Evolutionary conservation across 2,113 vertebrate species (phyloP).

Genomic region (Oryzias celebensis): DNA sequence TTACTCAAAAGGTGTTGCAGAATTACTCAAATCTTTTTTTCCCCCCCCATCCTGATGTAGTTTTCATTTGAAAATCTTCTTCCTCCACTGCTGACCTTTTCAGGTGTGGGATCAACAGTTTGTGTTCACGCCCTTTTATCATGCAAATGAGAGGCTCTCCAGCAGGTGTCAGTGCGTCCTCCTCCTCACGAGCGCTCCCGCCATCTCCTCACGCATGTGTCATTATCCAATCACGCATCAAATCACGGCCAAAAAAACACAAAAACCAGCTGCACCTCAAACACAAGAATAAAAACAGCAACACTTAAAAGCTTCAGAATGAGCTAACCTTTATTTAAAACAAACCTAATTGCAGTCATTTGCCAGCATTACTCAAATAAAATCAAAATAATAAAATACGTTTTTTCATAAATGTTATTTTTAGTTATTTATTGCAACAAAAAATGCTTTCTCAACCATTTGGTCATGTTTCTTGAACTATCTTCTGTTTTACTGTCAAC

Average conservation of each 20-base stretch:
- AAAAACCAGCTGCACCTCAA: slow-evolving; percentile 25
- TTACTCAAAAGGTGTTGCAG: too few species aligned
- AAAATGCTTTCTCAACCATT: too few species aligned
- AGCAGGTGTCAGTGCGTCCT: slow-evolving; percentile 53
- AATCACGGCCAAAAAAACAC: not conserved
- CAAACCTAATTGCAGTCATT: not conserved
- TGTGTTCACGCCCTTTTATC: slow-evolving; percentile 49
- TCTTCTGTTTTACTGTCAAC: too few species aligned
- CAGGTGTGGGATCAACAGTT: slow-evolving; percentile 67
- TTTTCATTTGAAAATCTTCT: not conserved
- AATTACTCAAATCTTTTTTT: not conserved
- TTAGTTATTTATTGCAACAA: too few species aligned
- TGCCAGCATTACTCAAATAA: too few species aligned
- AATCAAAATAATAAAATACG: too few species aligned
- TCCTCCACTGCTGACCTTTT: slow-evolving; percentile 44
- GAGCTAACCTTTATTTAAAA: not conserved
- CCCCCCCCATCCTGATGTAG: not conserved
- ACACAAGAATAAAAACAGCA: not conserved
- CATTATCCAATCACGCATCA: slow-evolving; percentile 16
- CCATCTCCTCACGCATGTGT: not conserved
- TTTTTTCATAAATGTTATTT: too few species aligned
- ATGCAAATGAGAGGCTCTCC: slow-evolving; percentile 55
- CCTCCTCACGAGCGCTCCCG: not conserved
- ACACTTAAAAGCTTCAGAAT: not conserved
- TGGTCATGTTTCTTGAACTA: too few species aligned